Conservation (phyloP, 2,113 vertebrate genomes). For the Megaptera novaeangliae region DNA sequence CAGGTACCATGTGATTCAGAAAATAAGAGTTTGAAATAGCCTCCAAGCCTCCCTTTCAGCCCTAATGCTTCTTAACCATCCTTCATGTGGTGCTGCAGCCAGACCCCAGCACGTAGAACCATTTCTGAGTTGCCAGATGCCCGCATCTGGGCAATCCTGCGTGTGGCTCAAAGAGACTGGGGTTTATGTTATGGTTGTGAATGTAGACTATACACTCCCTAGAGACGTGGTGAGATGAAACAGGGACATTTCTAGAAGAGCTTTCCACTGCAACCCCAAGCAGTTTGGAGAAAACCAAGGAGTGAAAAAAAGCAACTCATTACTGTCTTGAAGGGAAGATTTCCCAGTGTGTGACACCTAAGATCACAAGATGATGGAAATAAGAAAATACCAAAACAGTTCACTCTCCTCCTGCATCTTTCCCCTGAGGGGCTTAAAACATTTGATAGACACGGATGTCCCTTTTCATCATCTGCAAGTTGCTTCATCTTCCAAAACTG, state of each 20-base stretch:
- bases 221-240: neutral
- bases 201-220: neutral
- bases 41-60: neutral
- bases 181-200: neutral
- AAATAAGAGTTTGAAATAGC: neutral
- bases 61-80: neutral
- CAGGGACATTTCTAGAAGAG: neutral
- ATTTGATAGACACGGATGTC: neutral
- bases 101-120: rapidly evolving
- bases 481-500: neutral
- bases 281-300: neutral
- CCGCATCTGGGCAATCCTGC: neutral
- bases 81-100: neutral
- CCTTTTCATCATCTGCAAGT: neutral
- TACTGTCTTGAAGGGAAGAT: neutral
- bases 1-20: neutral
- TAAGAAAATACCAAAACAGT: neutral
- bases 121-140: neutral
- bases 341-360: neutral
- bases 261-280: neutral
- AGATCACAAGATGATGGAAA: neutral
- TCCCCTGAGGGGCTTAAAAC: neutral
- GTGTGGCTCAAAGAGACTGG: neutral
- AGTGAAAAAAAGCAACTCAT: neutral
- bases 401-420: neutral